Evolutionary conservation across 2,797 vertebrate species (phyloP), one percentile per base, ranked within the genome.

Genomic region (Gobio occitaniae): DNA sequence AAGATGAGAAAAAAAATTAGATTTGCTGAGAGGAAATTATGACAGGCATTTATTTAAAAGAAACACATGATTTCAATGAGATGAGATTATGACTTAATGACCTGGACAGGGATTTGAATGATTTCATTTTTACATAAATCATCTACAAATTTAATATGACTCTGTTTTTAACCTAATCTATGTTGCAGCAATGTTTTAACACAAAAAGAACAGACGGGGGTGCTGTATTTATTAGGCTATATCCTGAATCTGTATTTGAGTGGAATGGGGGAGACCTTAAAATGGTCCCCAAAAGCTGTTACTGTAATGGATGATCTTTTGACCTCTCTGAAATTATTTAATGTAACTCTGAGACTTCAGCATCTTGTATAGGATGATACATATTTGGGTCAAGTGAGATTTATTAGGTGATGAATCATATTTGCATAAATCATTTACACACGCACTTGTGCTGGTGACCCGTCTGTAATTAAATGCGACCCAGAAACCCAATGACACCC

Each of bases 121-220:
- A 29, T 48, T 83, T 36, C 9, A 41, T 79, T 56, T 65, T 50
- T 48, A 44, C 8, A 32, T 41, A 54, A 68, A 59, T 61, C 48
- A 32, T 72, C 56, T 9, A 10, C 11, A 80, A 36, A 41, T 68
- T 4, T 11, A 82, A 41, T 11, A 25, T 12, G 21, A 3, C 59
- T 44, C 10, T 13, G 38, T 59, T 54, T 59, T 6, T 29, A 48
- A 36, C 47, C 48, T 52, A 44, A 75, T 61, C 41, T 38, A 8
- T 41, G 74, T 59, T 72, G 41, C n/a, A 12, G 19, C 50, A 36
- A 29, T 63, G 75, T 83, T 83, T 32, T 36, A 56, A 54, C 47
- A 29, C 17, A 41, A 69, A 79, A 13, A 32, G n/a, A 74, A 81
- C 81, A 78, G 78, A 79, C 21, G 72, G 81, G 82, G 84, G 84